Percentiles rank a stretch among this genome's conserved stretches.
Conservation (phyloP, 2,797 vertebrate species). For the Parotocinclus haroldoi region DNA sequence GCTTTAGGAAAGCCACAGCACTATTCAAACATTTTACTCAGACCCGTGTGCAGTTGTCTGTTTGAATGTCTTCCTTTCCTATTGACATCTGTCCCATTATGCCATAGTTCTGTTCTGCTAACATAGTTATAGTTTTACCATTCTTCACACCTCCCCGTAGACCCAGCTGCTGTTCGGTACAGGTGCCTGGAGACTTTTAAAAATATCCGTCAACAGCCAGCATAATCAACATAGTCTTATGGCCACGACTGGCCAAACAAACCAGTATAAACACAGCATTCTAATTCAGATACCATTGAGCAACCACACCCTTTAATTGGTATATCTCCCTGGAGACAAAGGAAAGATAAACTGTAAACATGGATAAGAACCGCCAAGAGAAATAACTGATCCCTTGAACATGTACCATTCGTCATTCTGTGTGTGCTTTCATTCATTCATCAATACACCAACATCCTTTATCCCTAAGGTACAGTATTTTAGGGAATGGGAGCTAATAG, state of each 20-base stretch:
- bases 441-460: background rate
- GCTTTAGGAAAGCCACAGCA: constrained; percentile 14
- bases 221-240: background rate
- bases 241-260: constrained; percentile 9
- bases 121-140: constrained; percentile 28
- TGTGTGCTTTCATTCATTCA: constrained; percentile 12
- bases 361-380: background rate
- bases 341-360: background rate
- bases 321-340: constrained; percentile 15
- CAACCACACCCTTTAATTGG: constrained; percentile 36
- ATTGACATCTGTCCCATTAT: constrained; percentile 59
- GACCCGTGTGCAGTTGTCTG: constrained; percentile 19
- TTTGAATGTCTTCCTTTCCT: constrained; percentile 39
- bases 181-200: constrained; percentile 48
- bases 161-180: constrained; percentile 63
- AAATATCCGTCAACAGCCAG: constrained; percentile 14
- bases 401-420: background rate
- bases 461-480: constrained; percentile 26
- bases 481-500: constrained; percentile 30
- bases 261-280: constrained; percentile 34
- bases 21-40: background rate
- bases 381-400: constrained; percentile 10
- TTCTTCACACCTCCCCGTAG: constrained; percentile 10
- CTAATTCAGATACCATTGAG: constrained; percentile 34
- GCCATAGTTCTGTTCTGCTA: constrained; percentile 29